Evolutionary conservation across 1,140 invertebrate species (phyloP).

Genomic region (Aradophagus sp.): DNA sequence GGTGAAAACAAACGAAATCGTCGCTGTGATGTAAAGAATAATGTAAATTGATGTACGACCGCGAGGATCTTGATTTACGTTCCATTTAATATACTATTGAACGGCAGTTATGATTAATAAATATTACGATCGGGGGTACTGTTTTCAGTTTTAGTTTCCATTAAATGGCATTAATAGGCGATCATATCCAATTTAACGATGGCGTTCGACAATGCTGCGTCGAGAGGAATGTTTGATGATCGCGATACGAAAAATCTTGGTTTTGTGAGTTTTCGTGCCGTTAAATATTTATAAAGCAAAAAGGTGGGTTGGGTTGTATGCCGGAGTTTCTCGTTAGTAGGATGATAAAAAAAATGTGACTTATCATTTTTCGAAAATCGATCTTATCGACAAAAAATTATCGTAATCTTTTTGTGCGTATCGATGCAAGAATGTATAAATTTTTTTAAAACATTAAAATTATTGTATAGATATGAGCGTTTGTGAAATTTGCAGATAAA

Average conservation of each 20-base stretch:
- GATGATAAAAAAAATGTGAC: too few relatives aligned
- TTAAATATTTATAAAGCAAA: too few relatives aligned
- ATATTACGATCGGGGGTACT: conserved; percentile 13
- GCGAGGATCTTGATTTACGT: background rate
- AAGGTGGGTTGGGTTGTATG: conserved; percentile 30
- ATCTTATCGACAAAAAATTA: too few relatives aligned
- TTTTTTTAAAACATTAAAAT: too few relatives aligned
- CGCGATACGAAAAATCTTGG: too few relatives aligned
- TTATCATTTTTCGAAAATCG: too few relatives aligned
- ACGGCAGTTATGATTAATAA: conserved; percentile 37
- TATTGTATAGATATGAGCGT: too few relatives aligned
- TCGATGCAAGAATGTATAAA: too few relatives aligned
- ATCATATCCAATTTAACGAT: conserved; percentile 36
- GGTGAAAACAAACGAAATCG: conserved; percentile 14
- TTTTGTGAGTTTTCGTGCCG: too few relatives aligned
- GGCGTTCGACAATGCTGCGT: conserved; percentile 30
- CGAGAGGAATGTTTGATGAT: conserved; percentile 36
- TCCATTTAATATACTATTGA: conserved; percentile 16
- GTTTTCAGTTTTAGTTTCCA: conserved; percentile 17
- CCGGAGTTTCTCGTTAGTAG: too few relatives aligned
- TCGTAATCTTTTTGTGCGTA: too few relatives aligned
- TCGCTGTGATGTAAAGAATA: conserved; percentile 6
- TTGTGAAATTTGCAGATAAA: too few relatives aligned
- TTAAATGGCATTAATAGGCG: conserved; percentile 39
- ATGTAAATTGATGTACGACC: conserved; percentile 8